phyloP scores from a whole-genome alignment of 2,113 vertebrate genomes.

The Sorex fumeus region DNA sequence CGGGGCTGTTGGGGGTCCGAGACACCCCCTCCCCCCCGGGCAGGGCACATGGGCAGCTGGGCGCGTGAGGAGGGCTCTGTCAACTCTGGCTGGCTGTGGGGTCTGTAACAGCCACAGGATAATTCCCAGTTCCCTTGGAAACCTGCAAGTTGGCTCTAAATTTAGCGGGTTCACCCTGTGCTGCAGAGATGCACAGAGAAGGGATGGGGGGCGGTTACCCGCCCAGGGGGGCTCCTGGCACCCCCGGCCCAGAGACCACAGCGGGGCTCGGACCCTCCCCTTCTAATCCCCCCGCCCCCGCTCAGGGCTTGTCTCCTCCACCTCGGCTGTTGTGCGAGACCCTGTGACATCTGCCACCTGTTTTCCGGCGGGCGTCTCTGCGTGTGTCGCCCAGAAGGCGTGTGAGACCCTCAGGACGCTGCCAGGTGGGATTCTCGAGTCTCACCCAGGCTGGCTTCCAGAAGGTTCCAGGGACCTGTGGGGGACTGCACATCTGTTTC shows the following conservation, averaged over 20 bases:
- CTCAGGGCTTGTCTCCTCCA: conserved; percentile 34
- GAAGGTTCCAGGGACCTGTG: conserved; percentile 43
- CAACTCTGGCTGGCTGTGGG: conserved; percentile 67
- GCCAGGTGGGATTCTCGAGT: conserved; percentile 72
- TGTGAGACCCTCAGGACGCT: conserved; percentile 21
- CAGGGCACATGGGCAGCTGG: conserved; percentile 45
- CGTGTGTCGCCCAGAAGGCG: too few relatives aligned
- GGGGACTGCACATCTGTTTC: not conserved
- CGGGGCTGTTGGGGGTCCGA: conserved; percentile 64
- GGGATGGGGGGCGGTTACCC: conserved; percentile 49
- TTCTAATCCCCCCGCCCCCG: not conserved
- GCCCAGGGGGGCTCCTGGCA: not conserved
- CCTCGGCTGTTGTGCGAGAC: conserved; percentile 58
- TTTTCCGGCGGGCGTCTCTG: too few relatives aligned
- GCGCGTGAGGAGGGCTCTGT: conserved; percentile 54
- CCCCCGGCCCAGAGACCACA: not conserved
- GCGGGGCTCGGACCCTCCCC: not conserved
- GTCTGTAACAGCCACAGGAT: conserved; percentile 78
- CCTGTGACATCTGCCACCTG: conserved; percentile 70
- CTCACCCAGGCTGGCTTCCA: conserved; percentile 45
- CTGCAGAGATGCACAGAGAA: conserved; percentile 71
- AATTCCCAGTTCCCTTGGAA: conserved; percentile 86
- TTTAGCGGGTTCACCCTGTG: conserved; percentile 82
- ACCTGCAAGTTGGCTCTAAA: conserved; percentile 83
- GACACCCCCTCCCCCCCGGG: not conserved